Conservation (phyloP, 1,140 invertebrate genomes). For the Zaprionus vittiger region DNA sequence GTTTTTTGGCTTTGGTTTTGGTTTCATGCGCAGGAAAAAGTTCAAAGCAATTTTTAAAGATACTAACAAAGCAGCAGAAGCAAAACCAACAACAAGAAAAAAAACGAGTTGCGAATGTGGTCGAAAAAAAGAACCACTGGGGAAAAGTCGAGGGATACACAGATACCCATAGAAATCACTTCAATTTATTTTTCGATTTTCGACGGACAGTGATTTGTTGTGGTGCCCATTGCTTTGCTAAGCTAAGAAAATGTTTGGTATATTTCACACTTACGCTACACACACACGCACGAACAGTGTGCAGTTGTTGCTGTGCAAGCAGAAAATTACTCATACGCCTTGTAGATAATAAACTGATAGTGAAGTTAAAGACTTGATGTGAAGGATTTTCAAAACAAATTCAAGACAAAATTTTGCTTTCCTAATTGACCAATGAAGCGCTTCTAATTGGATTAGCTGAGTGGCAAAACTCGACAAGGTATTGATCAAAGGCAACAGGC, state of each 20-base stretch:
- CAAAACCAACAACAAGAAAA: constrained; percentile 38
- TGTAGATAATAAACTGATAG: constrained; percentile 31
- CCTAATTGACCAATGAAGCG: constrained; percentile 51
- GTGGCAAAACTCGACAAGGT: background rate
- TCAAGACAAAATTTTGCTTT: constrained; percentile 24
- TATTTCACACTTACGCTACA: constrained; percentile 59
- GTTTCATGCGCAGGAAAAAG: constrained; percentile 42
- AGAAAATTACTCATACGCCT: constrained; percentile 36
- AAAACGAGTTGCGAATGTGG: constrained; percentile 40
- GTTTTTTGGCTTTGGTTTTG: constrained; percentile 17
- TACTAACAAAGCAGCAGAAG: constrained; percentile 26
- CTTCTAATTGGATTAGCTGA: constrained; percentile 59
- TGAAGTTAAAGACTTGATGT: constrained; percentile 18
- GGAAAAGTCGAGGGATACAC: constrained; percentile 35
- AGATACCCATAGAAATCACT: constrained; percentile 60
- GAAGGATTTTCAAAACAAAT: background rate
- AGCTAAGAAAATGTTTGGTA: constrained; percentile 44
- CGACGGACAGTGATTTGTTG: constrained; percentile 60
- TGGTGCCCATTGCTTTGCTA: constrained; percentile 40
- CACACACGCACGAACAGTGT: background rate
- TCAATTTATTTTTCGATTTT: constrained; percentile 78
- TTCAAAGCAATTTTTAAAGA: constrained; percentile 78
- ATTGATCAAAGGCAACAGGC: constrained; percentile 39
- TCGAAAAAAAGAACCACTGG: constrained; percentile 21
- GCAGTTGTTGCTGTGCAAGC: constrained; percentile 23